A percentile compares a stretch with the other conserved stretches of the same genome.
Evolutionary conservation across 23 tunicate genomes (phyloP).

Genomic region (Trididemnum nubilum): DNA sequence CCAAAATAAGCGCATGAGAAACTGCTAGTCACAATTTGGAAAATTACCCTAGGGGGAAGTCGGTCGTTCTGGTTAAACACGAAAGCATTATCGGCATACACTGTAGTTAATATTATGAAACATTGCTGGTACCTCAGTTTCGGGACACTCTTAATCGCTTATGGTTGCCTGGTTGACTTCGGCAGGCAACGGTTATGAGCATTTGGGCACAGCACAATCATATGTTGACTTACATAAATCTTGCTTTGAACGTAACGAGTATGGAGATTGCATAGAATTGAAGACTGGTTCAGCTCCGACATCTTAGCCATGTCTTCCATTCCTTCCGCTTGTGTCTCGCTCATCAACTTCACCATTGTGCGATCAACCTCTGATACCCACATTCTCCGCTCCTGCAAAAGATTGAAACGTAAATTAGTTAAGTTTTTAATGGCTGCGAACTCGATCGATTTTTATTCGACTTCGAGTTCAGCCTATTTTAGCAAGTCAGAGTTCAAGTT

Average conservation of each 20-base stretch:
- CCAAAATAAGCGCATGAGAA: no score
- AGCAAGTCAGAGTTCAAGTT: background rate
- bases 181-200: no score
- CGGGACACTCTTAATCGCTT: no score
- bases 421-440: background rate
- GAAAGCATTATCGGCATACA: no score
- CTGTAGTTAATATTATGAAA: no score
- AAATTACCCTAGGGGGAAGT: no score
- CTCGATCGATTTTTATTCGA: no score
- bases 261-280: constrained; percentile 85
- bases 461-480: background rate
- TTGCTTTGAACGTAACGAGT: constrained; percentile 67
- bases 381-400: constrained; percentile 63
- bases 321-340: constrained; percentile 57
- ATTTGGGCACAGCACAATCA: no score
- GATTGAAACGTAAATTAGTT: background rate
- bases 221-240: constrained; percentile 77
- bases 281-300: constrained; percentile 86
- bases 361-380: constrained; percentile 68
- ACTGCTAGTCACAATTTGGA: no score
- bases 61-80: no score
- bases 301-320: constrained; percentile 86
- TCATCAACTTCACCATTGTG: constrained; percentile 54
- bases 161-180: no score
- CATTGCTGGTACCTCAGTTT: no score